A percentile compares a stretch with the other conserved stretches of the same genome.
Evolutionary conservation across 2,113 vertebrate genomes (phyloP).

Genomic region (Gorsachius goisagi): DNA sequence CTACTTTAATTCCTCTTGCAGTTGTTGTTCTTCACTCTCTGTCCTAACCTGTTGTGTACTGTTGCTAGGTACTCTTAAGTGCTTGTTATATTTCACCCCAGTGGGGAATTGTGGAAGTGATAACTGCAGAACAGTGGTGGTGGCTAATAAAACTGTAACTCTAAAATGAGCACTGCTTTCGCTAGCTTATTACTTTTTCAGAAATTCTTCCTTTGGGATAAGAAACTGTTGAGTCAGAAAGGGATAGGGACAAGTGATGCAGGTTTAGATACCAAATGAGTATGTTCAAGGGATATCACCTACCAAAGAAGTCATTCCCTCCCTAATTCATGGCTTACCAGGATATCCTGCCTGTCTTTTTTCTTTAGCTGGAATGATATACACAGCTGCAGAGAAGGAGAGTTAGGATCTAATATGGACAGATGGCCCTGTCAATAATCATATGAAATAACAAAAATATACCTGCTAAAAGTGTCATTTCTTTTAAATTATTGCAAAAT

Average conservation of each 20-base stretch:
- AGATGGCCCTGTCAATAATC: background rate
- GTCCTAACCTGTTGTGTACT: background rate
- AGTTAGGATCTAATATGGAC: background rate
- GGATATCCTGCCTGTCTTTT: background rate
- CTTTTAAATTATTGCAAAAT: background rate
- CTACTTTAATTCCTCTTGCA: background rate
- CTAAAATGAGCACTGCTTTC: background rate
- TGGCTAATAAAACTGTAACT: conserved; percentile 1
- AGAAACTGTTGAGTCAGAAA: conserved; percentile 3
- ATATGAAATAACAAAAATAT: background rate
- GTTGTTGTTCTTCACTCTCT: background rate
- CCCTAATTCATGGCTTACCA: background rate
- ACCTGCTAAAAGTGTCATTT: background rate
- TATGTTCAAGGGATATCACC: background rate
- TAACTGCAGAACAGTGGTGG: background rate
- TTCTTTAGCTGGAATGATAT: background rate
- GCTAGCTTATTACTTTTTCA: conserved; percentile 7
- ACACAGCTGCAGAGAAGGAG: background rate
- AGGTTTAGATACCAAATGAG: background rate
- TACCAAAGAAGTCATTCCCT: background rate
- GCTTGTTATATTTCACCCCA: background rate
- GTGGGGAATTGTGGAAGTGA: background rate
- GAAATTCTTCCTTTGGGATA: conserved; percentile 31
- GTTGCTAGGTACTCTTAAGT: conserved; percentile 3
- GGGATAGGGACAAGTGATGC: background rate